These are phyloP conservation scores for Masticophis lateralis DNA, from an alignment of 2,797 vertebrate genomes.

Conservation along the genomic window DNA sequence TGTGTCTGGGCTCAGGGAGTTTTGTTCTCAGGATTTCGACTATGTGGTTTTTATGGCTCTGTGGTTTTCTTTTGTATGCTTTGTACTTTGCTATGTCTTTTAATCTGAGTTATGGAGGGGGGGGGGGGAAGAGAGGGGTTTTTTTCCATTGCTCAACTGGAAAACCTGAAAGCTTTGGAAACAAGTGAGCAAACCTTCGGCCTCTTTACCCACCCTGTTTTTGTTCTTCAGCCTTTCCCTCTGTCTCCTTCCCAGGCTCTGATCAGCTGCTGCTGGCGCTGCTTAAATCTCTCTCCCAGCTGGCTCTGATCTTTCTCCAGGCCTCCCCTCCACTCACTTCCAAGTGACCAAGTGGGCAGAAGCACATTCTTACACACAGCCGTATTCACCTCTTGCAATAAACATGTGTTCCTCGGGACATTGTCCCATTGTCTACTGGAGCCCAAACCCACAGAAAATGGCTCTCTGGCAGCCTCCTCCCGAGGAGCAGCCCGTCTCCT, in stretches of 20 bases:
- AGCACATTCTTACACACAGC: background rate
- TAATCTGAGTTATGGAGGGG: background rate
- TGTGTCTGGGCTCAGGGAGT: background rate
- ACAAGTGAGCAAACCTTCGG: background rate
- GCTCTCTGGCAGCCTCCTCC: background rate
- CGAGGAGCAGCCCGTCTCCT: background rate
- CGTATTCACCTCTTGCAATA: background rate
- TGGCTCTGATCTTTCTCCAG: background rate
- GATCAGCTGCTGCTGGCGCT: background rate
- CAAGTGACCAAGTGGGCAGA: background rate
- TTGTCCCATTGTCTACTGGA: background rate
- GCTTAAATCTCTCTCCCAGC: background rate
- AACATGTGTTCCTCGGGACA: background rate
- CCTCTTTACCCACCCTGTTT: background rate
- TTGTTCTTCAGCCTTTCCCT: background rate
- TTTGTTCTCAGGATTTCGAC: background rate
- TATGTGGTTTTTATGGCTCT: background rate
- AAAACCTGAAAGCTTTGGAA: background rate
- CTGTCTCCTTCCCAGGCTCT: background rate
- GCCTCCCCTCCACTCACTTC: background rate
- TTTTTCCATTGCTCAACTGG: background rate
- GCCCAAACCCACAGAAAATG: background rate
- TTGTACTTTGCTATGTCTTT: background rate
- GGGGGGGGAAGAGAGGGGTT: no score
- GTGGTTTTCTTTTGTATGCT: background rate